Base-by-base conservation (phyloP, 2,113 vertebrate genomes). In the Cyprinodon variegatus region DNA sequence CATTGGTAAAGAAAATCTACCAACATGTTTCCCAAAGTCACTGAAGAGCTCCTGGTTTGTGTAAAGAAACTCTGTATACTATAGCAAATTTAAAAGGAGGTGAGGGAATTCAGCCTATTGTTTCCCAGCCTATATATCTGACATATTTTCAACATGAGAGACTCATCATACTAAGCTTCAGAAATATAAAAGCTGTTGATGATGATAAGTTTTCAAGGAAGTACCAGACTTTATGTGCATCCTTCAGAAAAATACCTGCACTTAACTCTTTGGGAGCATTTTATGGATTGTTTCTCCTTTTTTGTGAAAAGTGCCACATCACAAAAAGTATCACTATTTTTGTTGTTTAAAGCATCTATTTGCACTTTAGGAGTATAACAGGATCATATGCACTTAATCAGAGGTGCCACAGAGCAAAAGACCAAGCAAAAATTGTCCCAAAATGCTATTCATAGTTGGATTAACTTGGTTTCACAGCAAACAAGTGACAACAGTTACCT, bases 101-200 rank as follows among this genome's bases (percentile, higher is more conserved):
- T 17, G 29, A 79, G 84, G 84, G 86, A 90, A 86, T 74, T 2
- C 61, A 68, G 17, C 38, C 53, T 57, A 88, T 90, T 90, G 87
- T 93, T 83, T 72, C 57, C 39, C 3, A 40, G 40, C 36, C 59
- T 45, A 43, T 12, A 64, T 67, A 53, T 38, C 45, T 82, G 45
- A 91, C 77, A 36, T 1, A 5, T 78, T 90, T 89, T 68, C 86
- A 88, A 90, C 50, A 82, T 79, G 66, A 46, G 20, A 76, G 29
- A n/a, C 64, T 79, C 71, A 86, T 85, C 77, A 76, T 62, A 48
- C 78, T 5, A 9, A 76, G 36, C 45, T 59, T 74, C 68, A 11
- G 3, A 71, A 15, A 87, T 86, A 72, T 53, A 71, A 43, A 17
- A 57, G 50, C 60, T 57, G 29, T 29, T 29, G 29, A 37, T 3